A percentile compares a stretch with the other conserved stretches of the same genome.
These are phyloP conservation scores for Torymus aiolomorphi DNA, from an alignment of 2,888 invertebrate genomes.

Conservation along the genomic window DNA sequence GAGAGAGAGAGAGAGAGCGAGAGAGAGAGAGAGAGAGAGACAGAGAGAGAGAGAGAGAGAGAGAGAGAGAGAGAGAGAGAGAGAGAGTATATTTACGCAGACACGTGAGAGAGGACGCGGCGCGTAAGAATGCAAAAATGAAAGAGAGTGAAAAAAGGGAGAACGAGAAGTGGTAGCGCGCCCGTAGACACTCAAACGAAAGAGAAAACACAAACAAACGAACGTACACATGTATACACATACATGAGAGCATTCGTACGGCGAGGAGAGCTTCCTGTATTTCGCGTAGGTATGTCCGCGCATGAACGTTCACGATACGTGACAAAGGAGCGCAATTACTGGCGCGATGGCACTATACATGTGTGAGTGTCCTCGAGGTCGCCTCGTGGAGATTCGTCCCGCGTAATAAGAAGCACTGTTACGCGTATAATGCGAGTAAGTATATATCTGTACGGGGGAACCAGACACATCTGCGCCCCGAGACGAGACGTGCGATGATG, in stretches of 20 bases:
- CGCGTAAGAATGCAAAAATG: conserved; percentile 32
- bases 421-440: not conserved
- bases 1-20: too few relatives aligned
- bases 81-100: not conserved
- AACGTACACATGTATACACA: too few relatives aligned
- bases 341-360: not conserved
- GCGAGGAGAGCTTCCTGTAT: conserved; percentile 8
- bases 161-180: not conserved
- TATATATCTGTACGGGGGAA: not conserved
- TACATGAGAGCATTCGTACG: not conserved
- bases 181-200: conserved; percentile 20
- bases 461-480: conserved; percentile 38
- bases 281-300: not conserved
- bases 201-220: conserved; percentile 34
- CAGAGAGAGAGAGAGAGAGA: too few relatives aligned
- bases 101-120: not conserved
- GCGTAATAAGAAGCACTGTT: conserved; percentile 39
- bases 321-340: conserved; percentile 29
- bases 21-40: too few relatives aligned
- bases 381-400: conserved; percentile 23
- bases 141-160: not conserved
- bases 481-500: conserved; percentile 11
- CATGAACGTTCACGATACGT: not conserved
- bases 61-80: too few relatives aligned
- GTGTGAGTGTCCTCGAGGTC: conserved; percentile 4